phyloP scores from a whole-genome alignment of 2,888 invertebrate genomes.

The Dynastes grantii region DNA sequence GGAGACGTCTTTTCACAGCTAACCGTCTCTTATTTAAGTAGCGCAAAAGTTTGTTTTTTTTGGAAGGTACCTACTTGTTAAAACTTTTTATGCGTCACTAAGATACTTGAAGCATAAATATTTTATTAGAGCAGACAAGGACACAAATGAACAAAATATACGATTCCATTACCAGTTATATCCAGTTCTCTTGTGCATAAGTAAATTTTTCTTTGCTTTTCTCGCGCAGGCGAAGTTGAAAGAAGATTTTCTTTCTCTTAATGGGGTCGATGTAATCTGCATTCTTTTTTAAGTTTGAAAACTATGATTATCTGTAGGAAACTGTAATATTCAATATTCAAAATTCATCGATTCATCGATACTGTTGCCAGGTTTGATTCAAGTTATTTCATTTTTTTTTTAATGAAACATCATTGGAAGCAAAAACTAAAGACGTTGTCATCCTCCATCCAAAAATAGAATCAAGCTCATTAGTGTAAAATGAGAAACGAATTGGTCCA shows the following conservation, averaged over 20 bases:
- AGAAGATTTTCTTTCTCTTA: not conserved
- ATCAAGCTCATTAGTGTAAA: no score
- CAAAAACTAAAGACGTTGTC: no score
- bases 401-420: no score
- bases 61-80: conserved; percentile 27
- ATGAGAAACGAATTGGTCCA: no score
- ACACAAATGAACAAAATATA: conserved; percentile 32
- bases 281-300: not conserved
- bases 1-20: not conserved
- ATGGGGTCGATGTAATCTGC: not conserved
- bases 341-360: no score
- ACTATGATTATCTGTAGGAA: not conserved
- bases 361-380: no score
- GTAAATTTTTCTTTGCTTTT: not conserved
- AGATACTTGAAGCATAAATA: conserved; percentile 38
- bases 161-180: conserved; percentile 7
- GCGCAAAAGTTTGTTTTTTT: conserved; percentile 17
- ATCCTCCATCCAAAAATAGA: no score
- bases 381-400: no score
- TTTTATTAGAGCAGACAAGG: conserved; percentile 35
- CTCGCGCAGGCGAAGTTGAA: not conserved
- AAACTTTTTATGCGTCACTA: conserved; percentile 16
- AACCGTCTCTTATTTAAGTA: conserved; percentile 33
- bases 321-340: no score
- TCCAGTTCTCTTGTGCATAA: not conserved